A percentile compares a stretch with the other conserved stretches of the same genome.
Conservation (phyloP, 2,113 vertebrate species). For the Suricata suricatta region DNA sequence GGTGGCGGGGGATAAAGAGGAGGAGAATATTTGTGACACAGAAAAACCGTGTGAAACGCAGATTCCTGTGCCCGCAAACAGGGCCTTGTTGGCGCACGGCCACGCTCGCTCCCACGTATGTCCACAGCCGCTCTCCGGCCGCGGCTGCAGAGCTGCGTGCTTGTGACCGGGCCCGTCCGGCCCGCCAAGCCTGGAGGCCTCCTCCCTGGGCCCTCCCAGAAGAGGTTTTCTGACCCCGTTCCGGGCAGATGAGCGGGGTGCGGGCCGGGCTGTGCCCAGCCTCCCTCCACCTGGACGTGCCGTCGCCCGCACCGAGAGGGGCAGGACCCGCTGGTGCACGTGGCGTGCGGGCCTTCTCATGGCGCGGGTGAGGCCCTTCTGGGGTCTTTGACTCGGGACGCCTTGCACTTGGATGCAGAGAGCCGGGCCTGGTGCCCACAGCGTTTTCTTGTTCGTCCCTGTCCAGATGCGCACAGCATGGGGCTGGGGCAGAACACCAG, state of each 20-base stretch:
- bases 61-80: rapidly evolving
- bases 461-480: not conserved
- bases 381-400: too few species aligned
- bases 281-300: not conserved
- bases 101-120: rapidly evolving
- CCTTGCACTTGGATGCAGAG: not conserved
- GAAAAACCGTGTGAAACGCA: too few species aligned
- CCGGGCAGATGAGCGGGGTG: not conserved
- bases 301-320: not conserved
- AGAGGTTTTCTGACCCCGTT: not conserved
- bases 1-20: not conserved
- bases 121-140: not conserved
- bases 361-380: rapidly evolving
- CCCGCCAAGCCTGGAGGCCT: not conserved
- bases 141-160: rapidly evolving
- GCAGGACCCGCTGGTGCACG: rapidly evolving
- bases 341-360: rapidly evolving
- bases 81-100: not conserved
- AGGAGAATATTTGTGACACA: not conserved
- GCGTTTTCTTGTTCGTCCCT: not conserved
- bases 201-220: not conserved
- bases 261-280: not conserved
- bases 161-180: not conserved
- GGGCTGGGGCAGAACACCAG: not conserved
- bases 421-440: rapidly evolving